These are phyloP conservation scores for Amphiduros pacificus DNA, from an alignment of 2,888 invertebrate genomes.

Conservation along the genomic window DNA sequence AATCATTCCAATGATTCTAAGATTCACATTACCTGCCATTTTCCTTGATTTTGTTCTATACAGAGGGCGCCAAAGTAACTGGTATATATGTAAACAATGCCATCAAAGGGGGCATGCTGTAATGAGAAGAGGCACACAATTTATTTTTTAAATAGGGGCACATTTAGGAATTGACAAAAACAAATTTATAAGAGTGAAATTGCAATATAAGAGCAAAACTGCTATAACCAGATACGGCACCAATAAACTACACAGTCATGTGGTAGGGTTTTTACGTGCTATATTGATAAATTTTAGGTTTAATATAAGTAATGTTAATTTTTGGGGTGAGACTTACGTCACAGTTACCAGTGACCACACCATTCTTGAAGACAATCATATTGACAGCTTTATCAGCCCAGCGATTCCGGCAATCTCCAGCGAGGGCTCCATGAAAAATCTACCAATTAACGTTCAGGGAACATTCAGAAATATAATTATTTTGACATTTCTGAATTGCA, in stretches of 20 bases:
- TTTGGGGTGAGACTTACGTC: constrained; percentile 62
- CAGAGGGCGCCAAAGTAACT: constrained; percentile 51
- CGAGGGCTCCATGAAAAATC: constrained; percentile 57
- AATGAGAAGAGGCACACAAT: constrained; percentile 18
- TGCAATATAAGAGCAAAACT: too few relatives aligned
- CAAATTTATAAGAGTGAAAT: too few relatives aligned
- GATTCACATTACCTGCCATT: constrained; percentile 51
- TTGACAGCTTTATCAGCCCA: constrained; percentile 68
- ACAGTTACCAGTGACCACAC: constrained; percentile 62
- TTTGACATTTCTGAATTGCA: neutral
- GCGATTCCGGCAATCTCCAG: constrained; percentile 64
- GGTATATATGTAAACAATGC: constrained; percentile 57
- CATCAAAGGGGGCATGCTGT: constrained; percentile 62
- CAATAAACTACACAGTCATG: too few relatives aligned
- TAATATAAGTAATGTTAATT: neutral
- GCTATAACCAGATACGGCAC: too few relatives aligned
- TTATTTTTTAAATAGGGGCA: neutral
- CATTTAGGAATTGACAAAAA: too few relatives aligned
- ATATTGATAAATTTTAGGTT: too few relatives aligned
- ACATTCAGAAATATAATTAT: neutral
- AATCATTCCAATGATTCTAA: too few relatives aligned
- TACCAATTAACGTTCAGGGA: constrained; percentile 26
- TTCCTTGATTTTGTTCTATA: constrained; percentile 36
- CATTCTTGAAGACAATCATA: constrained; percentile 63
- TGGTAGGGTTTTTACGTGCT: too few relatives aligned